Conservation (phyloP, 2,797 vertebrate genomes). For the Enteromius radiatus region DNA sequence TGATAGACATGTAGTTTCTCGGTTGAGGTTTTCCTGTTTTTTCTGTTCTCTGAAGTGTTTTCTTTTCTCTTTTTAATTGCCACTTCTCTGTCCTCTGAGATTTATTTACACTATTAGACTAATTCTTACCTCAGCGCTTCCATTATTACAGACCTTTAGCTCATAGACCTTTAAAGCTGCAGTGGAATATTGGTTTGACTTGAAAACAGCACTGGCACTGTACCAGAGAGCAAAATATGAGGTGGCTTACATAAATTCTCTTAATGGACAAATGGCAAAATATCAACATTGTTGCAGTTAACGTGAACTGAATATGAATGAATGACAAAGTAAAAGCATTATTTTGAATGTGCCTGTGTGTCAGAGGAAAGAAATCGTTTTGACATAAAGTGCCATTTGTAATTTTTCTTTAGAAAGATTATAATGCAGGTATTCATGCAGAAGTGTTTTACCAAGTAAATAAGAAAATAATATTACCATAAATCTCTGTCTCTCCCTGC, state of each 20-base stretch:
- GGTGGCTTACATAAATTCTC: slow-evolving; percentile 3
- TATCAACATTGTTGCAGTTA: background rate
- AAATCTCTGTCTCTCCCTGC: background rate
- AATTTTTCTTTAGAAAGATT: slow-evolving; percentile 12
- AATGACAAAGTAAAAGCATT: background rate
- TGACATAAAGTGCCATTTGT: background rate
- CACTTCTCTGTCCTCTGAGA: slow-evolving; percentile 13
- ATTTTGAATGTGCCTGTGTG: background rate
- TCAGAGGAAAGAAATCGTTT: background rate
- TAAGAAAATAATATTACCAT: background rate
- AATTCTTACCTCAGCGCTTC: background rate
- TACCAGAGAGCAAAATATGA: background rate
- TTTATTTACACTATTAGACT: background rate
- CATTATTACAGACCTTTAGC: background rate
- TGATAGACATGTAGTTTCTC: slow-evolving; percentile 1
- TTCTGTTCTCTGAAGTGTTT: background rate
- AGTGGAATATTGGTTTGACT: too few species aligned
- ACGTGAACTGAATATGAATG: background rate
- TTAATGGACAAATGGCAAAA: slow-evolving; percentile 3
- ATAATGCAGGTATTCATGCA: background rate
- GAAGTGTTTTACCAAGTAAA: slow-evolving; percentile 4
- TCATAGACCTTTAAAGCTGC: slow-evolving; percentile 15
- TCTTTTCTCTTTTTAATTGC: slow-evolving; percentile 16
- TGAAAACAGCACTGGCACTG: background rate
- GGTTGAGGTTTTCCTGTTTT: background rate